A percentile compares a stretch with the other conserved stretches of the same genome.
Evolutionary conservation across 2,113 vertebrate species (phyloP).

Genomic region (Carollia perspicillata): DNA sequence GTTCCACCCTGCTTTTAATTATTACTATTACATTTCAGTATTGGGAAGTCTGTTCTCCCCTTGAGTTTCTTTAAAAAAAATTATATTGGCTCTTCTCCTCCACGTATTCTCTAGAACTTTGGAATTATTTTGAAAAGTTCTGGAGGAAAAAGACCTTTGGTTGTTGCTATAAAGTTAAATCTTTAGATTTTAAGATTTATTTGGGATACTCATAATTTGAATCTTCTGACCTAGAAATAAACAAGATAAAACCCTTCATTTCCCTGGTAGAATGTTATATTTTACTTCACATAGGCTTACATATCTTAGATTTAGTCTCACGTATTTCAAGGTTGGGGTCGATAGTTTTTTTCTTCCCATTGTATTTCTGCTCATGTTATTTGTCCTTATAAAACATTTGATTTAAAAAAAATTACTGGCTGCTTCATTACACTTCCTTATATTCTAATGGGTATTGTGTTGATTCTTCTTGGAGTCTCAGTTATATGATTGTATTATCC

Average conservation of each 20-base stretch:
- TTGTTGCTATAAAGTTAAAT: background rate
- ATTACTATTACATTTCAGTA: background rate
- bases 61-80: background rate
- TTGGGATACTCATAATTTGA: background rate
- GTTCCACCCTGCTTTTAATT: background rate
- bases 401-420: background rate
- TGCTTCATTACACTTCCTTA: background rate
- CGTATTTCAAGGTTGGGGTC: background rate
- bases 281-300: background rate
- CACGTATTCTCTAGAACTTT: background rate
- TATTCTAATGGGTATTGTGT: background rate
- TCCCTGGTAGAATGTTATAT: background rate
- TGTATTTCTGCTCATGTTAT: background rate
- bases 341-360: background rate
- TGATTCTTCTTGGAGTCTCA: background rate
- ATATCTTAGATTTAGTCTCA: background rate
- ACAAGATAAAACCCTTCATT: background rate
- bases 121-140: slow-evolving; percentile 1
- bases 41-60: background rate
- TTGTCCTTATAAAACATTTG: background rate
- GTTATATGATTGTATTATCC: background rate
- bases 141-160: background rate
- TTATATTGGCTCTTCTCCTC: background rate
- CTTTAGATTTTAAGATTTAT: background rate
- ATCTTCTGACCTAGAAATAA: background rate